Base-by-base conservation (phyloP, 2,888 invertebrate species). In the Scelioninae gen. 2 region DNA sequence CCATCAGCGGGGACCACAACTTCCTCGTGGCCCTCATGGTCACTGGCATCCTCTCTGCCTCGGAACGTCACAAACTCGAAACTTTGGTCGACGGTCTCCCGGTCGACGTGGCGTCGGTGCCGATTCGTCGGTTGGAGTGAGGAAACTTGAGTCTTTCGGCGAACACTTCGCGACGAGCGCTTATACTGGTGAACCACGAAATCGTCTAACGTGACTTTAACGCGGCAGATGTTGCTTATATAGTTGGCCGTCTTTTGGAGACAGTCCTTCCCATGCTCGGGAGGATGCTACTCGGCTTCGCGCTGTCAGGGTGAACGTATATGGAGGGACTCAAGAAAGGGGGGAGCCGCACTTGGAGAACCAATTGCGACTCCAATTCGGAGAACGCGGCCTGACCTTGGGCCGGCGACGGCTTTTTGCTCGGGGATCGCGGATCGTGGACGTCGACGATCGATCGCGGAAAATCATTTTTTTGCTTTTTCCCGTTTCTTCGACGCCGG, bases 231-330 rank as follows among this genome's bases (percentile, higher is more conserved):
- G 82, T 82, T 80, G 82, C 83, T 85, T 86, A 84, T 85, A 86
- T 85, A 85, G 85, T 82, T 82, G 80, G 74, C 81, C 76, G 82
- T 85, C 85, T 86, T 86, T 86, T 78, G 85, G 86, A 86, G 86
- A 86, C 86, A 86, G 86, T 86, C 82, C 79, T 81, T 78, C 76
- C 76, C 72, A 78, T 79, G 79, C 77, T 75, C 78, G 78, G 73
- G 77, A 80, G 79, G 82, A 82, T 81, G 82, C 74, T 77, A 77
- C 81, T 78, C 73, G 73, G 68, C 63, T 76, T 75, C 74, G 52
- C 64, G 77, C 75, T 70, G 76, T 75, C 76, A 69, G 75, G 78
- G 76, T 73, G 79, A 77, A 75, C 68, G 76, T 74, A 60, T 45
- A 64, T 61, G 78, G 77, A 74, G 77, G 76, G 70, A 71, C 46